Evolutionary conservation across 1,140 invertebrate genomes (phyloP).

Genomic region (Drosophila bifasciata): DNA sequence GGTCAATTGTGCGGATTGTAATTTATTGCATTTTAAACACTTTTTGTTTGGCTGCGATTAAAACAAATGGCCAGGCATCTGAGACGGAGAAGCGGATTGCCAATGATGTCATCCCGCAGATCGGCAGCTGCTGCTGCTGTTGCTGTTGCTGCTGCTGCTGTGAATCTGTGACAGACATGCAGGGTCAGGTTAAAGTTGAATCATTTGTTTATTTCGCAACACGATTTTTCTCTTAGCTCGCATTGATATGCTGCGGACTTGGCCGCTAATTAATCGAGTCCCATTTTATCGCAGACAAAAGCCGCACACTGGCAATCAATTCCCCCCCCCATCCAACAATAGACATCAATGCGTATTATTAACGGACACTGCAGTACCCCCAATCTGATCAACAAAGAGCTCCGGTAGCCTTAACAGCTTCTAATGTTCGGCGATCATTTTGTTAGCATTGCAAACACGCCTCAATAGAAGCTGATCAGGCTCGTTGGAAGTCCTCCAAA

Average conservation of each 20-base stretch:
- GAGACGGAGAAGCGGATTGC: slow-evolving; percentile 24
- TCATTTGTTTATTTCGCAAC: slow-evolving; percentile 77
- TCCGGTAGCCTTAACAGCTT: slow-evolving; percentile 42
- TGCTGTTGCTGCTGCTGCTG: slow-evolving; percentile 37
- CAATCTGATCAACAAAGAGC: slow-evolving; percentile 51
- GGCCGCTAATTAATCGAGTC: slow-evolving; percentile 75
- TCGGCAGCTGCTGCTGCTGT: slow-evolving; percentile 6
- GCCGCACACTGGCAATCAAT: slow-evolving; percentile 72
- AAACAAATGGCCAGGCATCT: slow-evolving; percentile 66
- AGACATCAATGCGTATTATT: slow-evolving; percentile 61
- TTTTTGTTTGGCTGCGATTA: slow-evolving; percentile 60
- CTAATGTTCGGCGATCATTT: slow-evolving; percentile 48
- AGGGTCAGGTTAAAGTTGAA: slow-evolving; percentile 84
- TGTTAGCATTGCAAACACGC: slow-evolving; percentile 71
- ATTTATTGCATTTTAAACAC: slow-evolving; percentile 76
- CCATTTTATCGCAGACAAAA: slow-evolving; percentile 76
- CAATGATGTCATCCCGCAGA: slow-evolving; percentile 69
- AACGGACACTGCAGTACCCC: slow-evolving; percentile 47
- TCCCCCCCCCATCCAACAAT: slow-evolving; percentile 50
- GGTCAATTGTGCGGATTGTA: slow-evolving; percentile 66
- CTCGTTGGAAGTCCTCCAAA: slow-evolving; percentile 56
- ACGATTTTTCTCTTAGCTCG: slow-evolving; percentile 78
- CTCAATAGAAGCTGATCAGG: slow-evolving; percentile 37
- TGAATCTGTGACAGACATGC: slow-evolving; percentile 78
- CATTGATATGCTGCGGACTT: slow-evolving; percentile 62